Percentiles rank a stretch among this genome's conserved stretches.
phyloP scores from a whole-genome alignment of 2,888 invertebrate genomes.

The Synergus umbraculus region DNA sequence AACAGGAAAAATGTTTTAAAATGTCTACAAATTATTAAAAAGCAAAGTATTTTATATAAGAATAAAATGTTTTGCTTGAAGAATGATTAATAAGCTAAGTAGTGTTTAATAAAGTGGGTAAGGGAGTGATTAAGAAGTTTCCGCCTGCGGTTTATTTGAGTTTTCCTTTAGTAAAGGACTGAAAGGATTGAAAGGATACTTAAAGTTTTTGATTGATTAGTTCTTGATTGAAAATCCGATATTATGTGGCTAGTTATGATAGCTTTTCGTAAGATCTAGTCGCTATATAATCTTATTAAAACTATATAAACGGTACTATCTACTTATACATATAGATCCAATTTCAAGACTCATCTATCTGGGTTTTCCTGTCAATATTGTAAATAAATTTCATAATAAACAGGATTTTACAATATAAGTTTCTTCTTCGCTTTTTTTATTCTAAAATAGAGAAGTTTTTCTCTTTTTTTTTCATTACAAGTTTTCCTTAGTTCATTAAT shows the following conservation, averaged over 20 bases:
- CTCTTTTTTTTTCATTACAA: too few species aligned
- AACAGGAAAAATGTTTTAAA: too few species aligned
- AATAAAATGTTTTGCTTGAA: not conserved
- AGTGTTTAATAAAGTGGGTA: not conserved
- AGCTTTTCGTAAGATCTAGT: not conserved
- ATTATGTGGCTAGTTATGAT: not conserved
- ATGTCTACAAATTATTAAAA: too few species aligned
- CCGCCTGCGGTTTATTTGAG: not conserved
- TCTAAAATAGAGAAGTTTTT: too few species aligned
- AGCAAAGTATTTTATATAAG: not conserved
- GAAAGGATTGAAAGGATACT: not conserved
- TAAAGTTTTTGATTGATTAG: conserved; percentile 9
- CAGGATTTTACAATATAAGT: too few species aligned
- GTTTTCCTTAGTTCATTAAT: too few species aligned
- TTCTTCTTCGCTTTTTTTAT: too few species aligned
- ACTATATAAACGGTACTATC: too few species aligned
- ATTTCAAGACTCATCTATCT: not conserved
- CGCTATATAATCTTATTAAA: not conserved
- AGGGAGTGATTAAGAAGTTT: not conserved
- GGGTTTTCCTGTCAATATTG: too few species aligned
- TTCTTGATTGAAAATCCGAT: not conserved
- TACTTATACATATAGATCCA: not conserved
- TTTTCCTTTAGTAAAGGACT: not conserved
- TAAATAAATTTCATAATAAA: too few species aligned
- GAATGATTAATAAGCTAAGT: not conserved